Base-by-base conservation (phyloP, 2,113 vertebrate species). In the Haplochromis burtoni region DNA sequence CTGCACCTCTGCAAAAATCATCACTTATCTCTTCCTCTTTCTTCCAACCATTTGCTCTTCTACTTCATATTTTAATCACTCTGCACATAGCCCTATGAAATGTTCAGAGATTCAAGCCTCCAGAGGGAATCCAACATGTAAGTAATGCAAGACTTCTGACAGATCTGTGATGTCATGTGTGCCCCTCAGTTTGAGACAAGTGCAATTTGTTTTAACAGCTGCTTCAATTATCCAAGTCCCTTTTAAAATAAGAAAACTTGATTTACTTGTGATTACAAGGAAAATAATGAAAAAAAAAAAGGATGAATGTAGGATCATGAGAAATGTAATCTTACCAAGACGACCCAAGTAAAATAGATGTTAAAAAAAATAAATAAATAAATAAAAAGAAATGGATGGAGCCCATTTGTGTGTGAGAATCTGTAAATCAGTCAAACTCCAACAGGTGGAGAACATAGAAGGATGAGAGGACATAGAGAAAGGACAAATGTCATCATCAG, bases 11-110 rank as follows among this genome's bases (percentile, higher is more conserved):
- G 33, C 40, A 59, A 80, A 68, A 26, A 1, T 14, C 21, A 5
- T 51, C 73, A 14, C 80, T 33, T 38, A 17, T 51, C 83, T 24
- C 51, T 8, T 35, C 2, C 14, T 35, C 73, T 21, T 54, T 47
- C 26, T 35, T 68, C 55, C 81, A 42, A 80, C 38, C 26, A 8
- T 73, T 83, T 51, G 7, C 82, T 84, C 51, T n/a, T 51, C 13
- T 4, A 26, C 54, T 80, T 53, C 71, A 79, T 54, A 78, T 88
- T 90, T 90, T 66, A 93, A 90, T 84, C 38, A 79, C 88, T 33
- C 42, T n/a, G n/a, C n/a, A n/a, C n/a, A n/a, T n/a, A n/a, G n/a
- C 63, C 26, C 33, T 47, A 82, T 85, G 38, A 88, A 79, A 81
- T 61, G 61, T 86, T 33, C 59, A 49, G 51, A 17, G 40, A 5